Base-by-base conservation (phyloP, 1,140 invertebrate species). In the Drosophila truncata region DNA sequence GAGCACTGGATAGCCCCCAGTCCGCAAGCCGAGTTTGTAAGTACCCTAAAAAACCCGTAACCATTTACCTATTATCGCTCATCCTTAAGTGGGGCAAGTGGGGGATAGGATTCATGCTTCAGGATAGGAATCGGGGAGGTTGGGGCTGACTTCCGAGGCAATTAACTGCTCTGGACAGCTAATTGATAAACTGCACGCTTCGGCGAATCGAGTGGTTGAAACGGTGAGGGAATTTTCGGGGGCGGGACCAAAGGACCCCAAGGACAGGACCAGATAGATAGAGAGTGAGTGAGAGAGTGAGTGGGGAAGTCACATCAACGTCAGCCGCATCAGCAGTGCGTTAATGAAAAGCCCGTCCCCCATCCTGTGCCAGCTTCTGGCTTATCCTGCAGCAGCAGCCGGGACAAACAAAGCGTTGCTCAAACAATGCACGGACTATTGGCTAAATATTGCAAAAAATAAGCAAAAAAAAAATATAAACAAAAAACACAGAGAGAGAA, bases 11-110 rank as follows among this genome's bases (percentile, higher is more conserved):
- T 91, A 59, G 91, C 80, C 50, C 93, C 95, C 60, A 95, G 95
- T 93, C 95, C 95, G 62, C 94, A 94, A 88, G 92, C 94, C 54
- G 95, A 95, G 87, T 94, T 94, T 91, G 95, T 95, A 93, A 95
- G 94, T 92, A 10, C 18, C 2, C 27, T 1, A 29, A 6, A 35
- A 33, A 52, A 16, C 35, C 14, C n/a, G n/a, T 4, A 25, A 16
- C n/a, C 9, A n/a, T 16, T 5, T 16, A 35, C 4, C 50, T 25
- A 25, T 23, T 31, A 20, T 52, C 47, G 42, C 49, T 42, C 46
- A 18, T 41, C 23, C 20, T 35, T 64, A 75, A 47, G 74, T 75
- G 63, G 62, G 58, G n/a, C 31, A 54, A 35, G 18, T 20, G 31
- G 18, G 13, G 29, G 23, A 33, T 14, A 11, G 37, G 14, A 14